phyloP scores from a whole-genome alignment of 2,888 invertebrate species.

The Cheiracanthium punctorium region DNA sequence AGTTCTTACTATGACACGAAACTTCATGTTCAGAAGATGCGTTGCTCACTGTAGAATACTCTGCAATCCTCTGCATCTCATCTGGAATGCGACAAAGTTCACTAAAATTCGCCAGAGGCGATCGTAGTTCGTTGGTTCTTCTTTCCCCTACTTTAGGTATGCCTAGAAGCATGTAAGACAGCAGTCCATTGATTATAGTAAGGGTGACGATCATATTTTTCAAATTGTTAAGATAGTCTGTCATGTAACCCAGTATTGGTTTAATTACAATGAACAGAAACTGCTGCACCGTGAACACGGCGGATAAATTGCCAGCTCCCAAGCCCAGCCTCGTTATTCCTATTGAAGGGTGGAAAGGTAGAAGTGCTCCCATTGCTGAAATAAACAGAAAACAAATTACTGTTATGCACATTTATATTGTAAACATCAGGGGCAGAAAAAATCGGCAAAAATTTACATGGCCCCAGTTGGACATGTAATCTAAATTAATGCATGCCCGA shows the following conservation, averaged over 20 bases:
- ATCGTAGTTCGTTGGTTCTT: too few relatives aligned
- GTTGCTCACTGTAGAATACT: neutral
- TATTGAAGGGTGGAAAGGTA: constrained; percentile 20
- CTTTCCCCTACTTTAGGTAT: neutral
- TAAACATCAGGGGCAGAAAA: neutral
- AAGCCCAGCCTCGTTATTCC: constrained; percentile 29
- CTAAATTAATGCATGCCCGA: too few relatives aligned
- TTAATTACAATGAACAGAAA: constrained; percentile 34
- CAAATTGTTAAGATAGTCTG: constrained; percentile 51
- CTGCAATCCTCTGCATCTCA: neutral
- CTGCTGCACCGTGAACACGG: constrained; percentile 4
- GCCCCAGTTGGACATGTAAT: too few relatives aligned
- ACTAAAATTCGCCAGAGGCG: neutral
- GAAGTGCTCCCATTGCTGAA: constrained; percentile 20
- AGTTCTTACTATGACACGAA: neutral
- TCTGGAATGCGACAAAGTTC: neutral
- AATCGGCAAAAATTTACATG: neutral
- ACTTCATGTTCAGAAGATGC: neutral
- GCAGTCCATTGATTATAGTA: constrained; percentile 9
- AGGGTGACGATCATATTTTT: constrained; percentile 31
- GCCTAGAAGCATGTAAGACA: constrained; percentile 15
- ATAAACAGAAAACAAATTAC: neutral
- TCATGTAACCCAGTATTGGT: constrained; percentile 20
- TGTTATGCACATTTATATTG: neutral
- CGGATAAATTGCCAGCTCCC: constrained; percentile 17